A percentile compares a stretch with the other conserved stretches of the same genome.
phyloP scores from a whole-genome alignment of 2,113 vertebrate species.

The Calonectris borealis region DNA sequence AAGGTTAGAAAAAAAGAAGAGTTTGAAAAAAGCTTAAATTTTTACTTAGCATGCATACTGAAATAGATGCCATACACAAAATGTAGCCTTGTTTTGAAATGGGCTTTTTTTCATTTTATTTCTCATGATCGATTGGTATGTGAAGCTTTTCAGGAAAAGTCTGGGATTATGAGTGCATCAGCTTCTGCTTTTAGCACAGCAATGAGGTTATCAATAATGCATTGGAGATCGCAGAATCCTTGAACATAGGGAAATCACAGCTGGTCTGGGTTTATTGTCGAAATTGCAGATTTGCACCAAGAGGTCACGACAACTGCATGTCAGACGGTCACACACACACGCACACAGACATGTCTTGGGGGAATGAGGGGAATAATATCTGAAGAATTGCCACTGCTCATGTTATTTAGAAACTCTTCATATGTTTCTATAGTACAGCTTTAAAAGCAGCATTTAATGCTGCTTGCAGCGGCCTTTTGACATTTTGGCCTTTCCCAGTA shows the following conservation, averaged over 20 bases:
- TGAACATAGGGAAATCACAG: constrained; percentile 52
- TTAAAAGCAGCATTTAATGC: constrained; percentile 64
- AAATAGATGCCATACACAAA: background rate
- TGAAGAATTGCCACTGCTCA: constrained; percentile 20
- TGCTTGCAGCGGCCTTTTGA: constrained; percentile 63
- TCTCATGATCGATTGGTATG: constrained; percentile 33
- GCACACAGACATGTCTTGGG: constrained; percentile 19
- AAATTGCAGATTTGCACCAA: constrained; percentile 57
- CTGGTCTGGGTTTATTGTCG: constrained; percentile 58
- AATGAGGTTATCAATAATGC: constrained; percentile 79
- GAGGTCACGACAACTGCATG: constrained; percentile 52
- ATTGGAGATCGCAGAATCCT: constrained; percentile 65
- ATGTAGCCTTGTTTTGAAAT: constrained; percentile 20
- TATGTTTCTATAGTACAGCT: constrained; percentile 28
- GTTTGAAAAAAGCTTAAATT: background rate
- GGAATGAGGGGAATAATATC: constrained; percentile 2
- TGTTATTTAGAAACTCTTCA: constrained; percentile 47
- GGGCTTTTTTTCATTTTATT: constrained; percentile 18
- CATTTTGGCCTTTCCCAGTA: constrained; percentile 34
- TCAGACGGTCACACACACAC: constrained; percentile 38
- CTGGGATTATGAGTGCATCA: constrained; percentile 65
- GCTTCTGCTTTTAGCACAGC: constrained; percentile 67
- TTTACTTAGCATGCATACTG: background rate
- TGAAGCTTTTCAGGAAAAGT: constrained; percentile 65
- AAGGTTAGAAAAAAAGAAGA: background rate